Evolutionary conservation across 2,797 vertebrate genomes (phyloP).

Genomic region (Holocentrus rufus): DNA sequence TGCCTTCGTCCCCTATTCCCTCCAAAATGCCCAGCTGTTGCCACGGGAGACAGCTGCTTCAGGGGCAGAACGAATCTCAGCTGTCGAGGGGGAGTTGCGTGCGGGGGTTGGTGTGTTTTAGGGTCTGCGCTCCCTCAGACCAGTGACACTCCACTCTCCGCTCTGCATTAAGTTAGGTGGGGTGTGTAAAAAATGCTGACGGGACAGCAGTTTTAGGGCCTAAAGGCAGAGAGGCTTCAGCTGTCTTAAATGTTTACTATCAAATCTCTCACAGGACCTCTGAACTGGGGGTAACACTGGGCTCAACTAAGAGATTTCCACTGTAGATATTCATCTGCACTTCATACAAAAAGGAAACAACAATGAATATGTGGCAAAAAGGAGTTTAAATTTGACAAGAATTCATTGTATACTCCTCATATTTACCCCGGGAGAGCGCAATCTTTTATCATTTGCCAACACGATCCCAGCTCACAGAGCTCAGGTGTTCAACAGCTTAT

Average conservation of each 20-base stretch:
- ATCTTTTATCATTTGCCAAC: neutral
- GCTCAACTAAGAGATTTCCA: slow-evolving; percentile 40
- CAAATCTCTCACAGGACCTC: slow-evolving; percentile 15
- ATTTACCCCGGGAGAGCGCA: neutral
- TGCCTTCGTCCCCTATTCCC: slow-evolving; percentile 67
- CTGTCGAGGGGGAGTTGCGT: slow-evolving; percentile 67
- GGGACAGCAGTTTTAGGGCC: slow-evolving; percentile 54
- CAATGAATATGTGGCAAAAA: neutral
- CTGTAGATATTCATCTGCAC: too few relatives aligned
- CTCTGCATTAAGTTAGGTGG: slow-evolving; percentile 39
- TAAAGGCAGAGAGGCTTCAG: slow-evolving; percentile 58
- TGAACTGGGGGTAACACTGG: slow-evolving; percentile 15
- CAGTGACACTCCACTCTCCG: slow-evolving; percentile 47
- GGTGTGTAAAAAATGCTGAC: slow-evolving; percentile 73
- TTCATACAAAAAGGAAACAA: too few relatives aligned
- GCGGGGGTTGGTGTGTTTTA: slow-evolving; percentile 56
- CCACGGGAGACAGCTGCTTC: slow-evolving; percentile 76
- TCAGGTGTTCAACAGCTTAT: slow-evolving; percentile 1
- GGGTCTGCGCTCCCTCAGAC: slow-evolving; percentile 52
- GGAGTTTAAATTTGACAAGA: neutral
- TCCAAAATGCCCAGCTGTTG: slow-evolving; percentile 84
- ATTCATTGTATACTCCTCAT: neutral
- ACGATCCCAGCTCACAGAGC: slow-evolving; percentile 24
- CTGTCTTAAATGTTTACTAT: slow-evolving; percentile 66
- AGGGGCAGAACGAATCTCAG: slow-evolving; percentile 79